phyloP scores from a whole-genome alignment of 2,888 invertebrate genomes.

The Pristionchus japonicus region DNA sequence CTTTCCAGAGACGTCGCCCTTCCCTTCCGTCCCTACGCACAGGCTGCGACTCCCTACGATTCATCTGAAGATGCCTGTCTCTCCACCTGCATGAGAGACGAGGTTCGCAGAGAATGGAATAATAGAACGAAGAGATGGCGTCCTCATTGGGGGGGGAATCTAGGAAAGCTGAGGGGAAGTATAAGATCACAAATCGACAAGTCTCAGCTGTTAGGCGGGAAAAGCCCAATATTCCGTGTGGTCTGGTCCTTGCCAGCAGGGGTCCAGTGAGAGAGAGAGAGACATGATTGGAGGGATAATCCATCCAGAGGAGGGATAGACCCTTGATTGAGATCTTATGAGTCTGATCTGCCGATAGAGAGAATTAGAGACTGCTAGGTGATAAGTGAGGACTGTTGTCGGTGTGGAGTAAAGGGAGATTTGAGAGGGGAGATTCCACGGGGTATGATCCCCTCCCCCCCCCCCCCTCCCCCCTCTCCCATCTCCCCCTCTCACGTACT shows the following conservation, averaged over 20 bases:
- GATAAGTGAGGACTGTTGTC: neutral
- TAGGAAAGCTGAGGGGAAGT: no score
- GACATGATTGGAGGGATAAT: constrained; percentile 6
- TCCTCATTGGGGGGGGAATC: no score
- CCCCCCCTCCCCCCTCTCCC: no score
- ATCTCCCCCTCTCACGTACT: neutral
- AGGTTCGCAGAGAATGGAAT: no score
- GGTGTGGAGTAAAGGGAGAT: neutral
- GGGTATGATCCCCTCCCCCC: neutral
- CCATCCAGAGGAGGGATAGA: neutral
- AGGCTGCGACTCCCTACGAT: constrained; percentile 69
- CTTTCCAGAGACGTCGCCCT: constrained; percentile 64
- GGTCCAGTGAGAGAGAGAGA: neutral
- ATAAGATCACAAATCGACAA: no score
- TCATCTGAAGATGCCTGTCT: constrained; percentile 71
- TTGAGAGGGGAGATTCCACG: neutral
- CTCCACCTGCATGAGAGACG: constrained; percentile 68
- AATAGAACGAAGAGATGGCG: no score
- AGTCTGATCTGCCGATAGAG: neutral
- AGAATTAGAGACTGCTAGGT: neutral
- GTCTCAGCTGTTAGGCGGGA: neutral
- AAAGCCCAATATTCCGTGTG: neutral
- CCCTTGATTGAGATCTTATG: neutral
- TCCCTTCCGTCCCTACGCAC: constrained; percentile 67
- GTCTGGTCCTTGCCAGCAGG: neutral